Evolutionary conservation across 2,113 vertebrate species (phyloP).

Genomic region (Diadophis punctatus): DNA sequence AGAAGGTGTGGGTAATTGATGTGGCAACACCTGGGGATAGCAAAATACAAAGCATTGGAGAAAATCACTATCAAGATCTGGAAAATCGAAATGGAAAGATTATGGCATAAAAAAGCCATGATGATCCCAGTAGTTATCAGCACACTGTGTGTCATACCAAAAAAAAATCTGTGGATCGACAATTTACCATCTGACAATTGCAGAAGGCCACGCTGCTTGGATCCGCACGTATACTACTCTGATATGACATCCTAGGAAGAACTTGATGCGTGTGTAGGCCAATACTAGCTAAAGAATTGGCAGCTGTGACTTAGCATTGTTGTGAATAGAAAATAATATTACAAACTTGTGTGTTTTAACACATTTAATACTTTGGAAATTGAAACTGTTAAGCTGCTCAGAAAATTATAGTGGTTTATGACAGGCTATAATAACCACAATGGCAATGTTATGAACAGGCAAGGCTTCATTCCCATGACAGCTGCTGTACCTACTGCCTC

Average conservation of each 20-base stretch:
- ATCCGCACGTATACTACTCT: neutral
- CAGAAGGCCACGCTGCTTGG: no score
- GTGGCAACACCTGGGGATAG: neutral
- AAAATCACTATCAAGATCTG: neutral
- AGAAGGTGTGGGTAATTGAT: neutral
- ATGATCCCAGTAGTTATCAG: neutral
- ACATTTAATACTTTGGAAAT: neutral
- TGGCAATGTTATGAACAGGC: neutral
- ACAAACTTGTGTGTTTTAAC: neutral
- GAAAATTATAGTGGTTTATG: neutral
- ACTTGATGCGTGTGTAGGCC: no score
- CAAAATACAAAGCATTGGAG: neutral
- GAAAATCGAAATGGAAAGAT: neutral
- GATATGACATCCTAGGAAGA: no score
- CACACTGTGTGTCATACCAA: no score
- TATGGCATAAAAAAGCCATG: neutral
- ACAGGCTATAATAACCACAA: neutral
- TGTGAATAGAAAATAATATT: neutral
- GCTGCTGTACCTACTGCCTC: neutral
- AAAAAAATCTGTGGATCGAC: no score
- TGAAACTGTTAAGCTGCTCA: neutral
- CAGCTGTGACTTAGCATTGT: no score
- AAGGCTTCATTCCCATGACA: neutral
- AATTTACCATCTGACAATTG: no score
- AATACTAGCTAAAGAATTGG: no score